Evolutionary conservation across 2,797 vertebrate genomes (phyloP).

Genomic region (Melanotaenia boesemani): DNA sequence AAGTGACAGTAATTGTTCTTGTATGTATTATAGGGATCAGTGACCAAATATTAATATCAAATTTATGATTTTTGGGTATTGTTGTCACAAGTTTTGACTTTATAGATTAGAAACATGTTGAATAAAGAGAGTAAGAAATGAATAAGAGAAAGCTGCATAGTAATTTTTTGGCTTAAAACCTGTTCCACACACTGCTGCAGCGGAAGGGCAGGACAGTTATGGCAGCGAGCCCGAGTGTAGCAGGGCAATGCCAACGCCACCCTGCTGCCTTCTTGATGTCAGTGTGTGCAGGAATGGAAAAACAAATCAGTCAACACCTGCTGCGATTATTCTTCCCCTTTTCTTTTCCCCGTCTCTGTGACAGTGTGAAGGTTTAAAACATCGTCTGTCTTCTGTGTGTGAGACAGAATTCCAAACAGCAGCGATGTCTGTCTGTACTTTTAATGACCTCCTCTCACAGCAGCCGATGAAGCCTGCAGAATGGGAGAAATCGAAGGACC

Average conservation of each 20-base stretch:
- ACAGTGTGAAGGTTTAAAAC: conserved; percentile 11
- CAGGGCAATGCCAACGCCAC: conserved; percentile 35
- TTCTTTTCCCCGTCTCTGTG: background rate
- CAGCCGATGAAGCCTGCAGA: conserved; percentile 52
- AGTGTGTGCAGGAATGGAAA: conserved; percentile 18
- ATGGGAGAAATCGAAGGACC: conserved; percentile 25
- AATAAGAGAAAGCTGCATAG: background rate
- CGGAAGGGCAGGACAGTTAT: conserved; percentile 31
- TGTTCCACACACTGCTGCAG: background rate
- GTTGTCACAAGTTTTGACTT: background rate
- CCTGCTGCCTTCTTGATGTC: conserved; percentile 40
- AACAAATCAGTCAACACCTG: conserved; percentile 42
- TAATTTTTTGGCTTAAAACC: conserved; percentile 16
- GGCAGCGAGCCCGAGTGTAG: conserved; percentile 20
- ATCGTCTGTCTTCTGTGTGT: conserved; percentile 8
- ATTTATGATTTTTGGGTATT: background rate
- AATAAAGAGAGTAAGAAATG: background rate
- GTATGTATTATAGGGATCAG: background rate
- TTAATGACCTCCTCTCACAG: conserved; percentile 50
- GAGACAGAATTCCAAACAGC: conserved; percentile 10
- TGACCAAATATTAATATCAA: background rate
- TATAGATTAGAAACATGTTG: background rate
- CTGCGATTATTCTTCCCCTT: conserved; percentile 22
- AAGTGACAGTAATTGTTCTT: background rate
- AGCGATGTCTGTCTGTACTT: conserved; percentile 29